Conservation (phyloP, 2,113 vertebrate genomes). For the Amazona guildingii region DNA sequence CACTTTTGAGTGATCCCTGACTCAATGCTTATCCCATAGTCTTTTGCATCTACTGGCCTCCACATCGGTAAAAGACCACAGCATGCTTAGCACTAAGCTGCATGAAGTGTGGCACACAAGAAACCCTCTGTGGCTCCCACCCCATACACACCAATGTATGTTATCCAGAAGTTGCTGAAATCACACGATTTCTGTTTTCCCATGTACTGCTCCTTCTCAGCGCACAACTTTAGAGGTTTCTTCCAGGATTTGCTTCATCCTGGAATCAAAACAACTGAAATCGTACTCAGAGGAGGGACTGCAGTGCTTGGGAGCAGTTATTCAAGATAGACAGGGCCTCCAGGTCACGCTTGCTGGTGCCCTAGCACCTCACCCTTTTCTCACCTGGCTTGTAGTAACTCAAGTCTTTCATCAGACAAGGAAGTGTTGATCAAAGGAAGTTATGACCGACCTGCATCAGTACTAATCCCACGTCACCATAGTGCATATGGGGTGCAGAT, state of each 20-base stretch:
- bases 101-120: background rate
- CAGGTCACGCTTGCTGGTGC: background rate
- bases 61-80: background rate
- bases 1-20: background rate
- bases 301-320: background rate
- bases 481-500: fast-evolving
- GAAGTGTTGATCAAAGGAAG: background rate
- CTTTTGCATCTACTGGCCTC: background rate
- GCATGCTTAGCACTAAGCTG: background rate
- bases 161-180: background rate
- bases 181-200: background rate
- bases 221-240: background rate
- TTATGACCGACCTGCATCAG: background rate
- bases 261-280: background rate
- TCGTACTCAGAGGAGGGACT: background rate
- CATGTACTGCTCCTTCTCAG: background rate
- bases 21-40: background rate
- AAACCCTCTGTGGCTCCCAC: background rate
- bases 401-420: background rate
- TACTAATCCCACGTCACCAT: background rate
- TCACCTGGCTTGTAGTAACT: background rate
- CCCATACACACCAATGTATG: fast-evolving
- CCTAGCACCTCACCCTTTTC: background rate
- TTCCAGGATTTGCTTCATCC: background rate
- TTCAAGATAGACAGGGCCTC: background rate